These are phyloP conservation scores for Scartelaos histophorus DNA, from an alignment of 2,113 vertebrate species.

Conservation along the genomic window DNA sequence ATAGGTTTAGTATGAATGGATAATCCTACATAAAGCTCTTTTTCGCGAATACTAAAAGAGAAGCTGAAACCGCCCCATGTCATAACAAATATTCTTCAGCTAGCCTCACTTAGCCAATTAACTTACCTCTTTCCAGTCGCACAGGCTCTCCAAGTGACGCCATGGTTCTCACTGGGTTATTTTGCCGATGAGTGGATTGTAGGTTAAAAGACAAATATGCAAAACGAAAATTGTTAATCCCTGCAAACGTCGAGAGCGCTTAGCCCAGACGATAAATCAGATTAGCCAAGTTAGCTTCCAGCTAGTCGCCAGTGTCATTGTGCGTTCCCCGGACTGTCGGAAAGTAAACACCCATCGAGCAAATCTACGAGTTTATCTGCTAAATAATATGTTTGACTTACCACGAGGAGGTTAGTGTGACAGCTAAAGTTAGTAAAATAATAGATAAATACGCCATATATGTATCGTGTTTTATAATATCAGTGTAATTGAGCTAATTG, in stretches of 20 bases:
- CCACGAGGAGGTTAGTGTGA: neutral
- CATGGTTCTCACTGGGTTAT: constrained; percentile 59
- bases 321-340: constrained; percentile 35
- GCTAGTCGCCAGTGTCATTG: constrained; percentile 64
- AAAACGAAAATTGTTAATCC: constrained; percentile 53
- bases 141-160: constrained; percentile 88
- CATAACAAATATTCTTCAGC: constrained; percentile 53
- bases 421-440: neutral
- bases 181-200: neutral
- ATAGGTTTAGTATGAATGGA: neutral
- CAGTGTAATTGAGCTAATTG: neutral
- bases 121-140: constrained; percentile 89
- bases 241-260: constrained; percentile 37
- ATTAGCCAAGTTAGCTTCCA: constrained; percentile 71
- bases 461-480: neutral
- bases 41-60: constrained; percentile 28
- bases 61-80: constrained; percentile 17
- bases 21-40: neutral
- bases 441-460: neutral
- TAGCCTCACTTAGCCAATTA: constrained; percentile 57
- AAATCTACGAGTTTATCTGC: neutral
- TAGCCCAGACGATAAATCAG: constrained; percentile 63
- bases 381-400: neutral
- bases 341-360: neutral
- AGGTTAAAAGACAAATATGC: constrained; percentile 22